Evolutionary conservation across 2,113 vertebrate species (phyloP), one percentile per base, ranked within the genome.

Genomic region (Engystomops pustulosus): DNA sequence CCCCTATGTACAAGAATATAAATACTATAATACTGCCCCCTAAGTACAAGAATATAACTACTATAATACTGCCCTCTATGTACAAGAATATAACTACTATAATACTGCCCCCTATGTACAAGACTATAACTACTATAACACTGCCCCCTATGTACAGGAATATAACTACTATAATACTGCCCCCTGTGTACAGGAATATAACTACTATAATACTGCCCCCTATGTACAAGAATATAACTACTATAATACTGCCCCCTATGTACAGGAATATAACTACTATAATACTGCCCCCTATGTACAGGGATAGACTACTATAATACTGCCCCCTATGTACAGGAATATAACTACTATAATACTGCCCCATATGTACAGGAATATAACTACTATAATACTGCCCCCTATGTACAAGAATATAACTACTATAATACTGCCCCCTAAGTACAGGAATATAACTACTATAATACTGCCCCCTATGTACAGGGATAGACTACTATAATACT

Each of bases 21-120:
- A 47, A 6, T 47, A 47, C 44, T 47, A 47, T 47, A 47, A 47
- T 47, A 47, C 44, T 47, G 10, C 44, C 12, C n/a, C 44, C 44
- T 49, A 49, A 17, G 5, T 49, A 49, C 47, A 49, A 49, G 47
- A 53, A 53, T 53, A 53, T 53, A 53, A 53, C 51, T 53, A 53
- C 51, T 53, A 53, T 53, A 53, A 53, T 53, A 53, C 51, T 53
- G 18, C 51, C 6, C 51, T n/a, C 51, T 53, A 53, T 53, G 7
- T 53, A 53, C 51, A 53, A 53, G 51, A 53, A 53, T 53, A 53
- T 53, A 53, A n/a, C 51, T 53, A 53, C 51, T 53, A 53, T 53
- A 53, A 53, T 41, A 41, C 38, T 41, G 8, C 38, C 38, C 8
- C 38, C 38, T 41, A 41, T 41, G 38, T 41, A 41, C 38, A 41